phyloP scores from a whole-genome alignment of 1,140 invertebrate species.

The Apis mellifera region Amel_HAv3.1 CM009937.2:106001-106500 shows the following conservation, averaged over 20 bases:
- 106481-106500: slow-evolving; percentile 68
- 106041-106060: background rate
- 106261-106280: slow-evolving; percentile 54
- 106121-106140: slow-evolving; percentile 75
- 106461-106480: slow-evolving; percentile 72
- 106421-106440: slow-evolving; percentile 46
- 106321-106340: slow-evolving; percentile 57
- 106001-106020: slow-evolving; percentile 10
- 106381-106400: slow-evolving; percentile 27
- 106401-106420: slow-evolving; percentile 27
- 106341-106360: slow-evolving; percentile 20
- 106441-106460: slow-evolving; percentile 60
- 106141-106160: slow-evolving; percentile 80
- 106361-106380: background rate
- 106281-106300: slow-evolving; percentile 49
- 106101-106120: slow-evolving; percentile 8
- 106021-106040: slow-evolving; percentile 11
- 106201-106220: slow-evolving; percentile 58
- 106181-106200: slow-evolving; percentile 79
- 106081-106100: background rate
- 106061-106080: background rate
- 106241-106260: slow-evolving; percentile 50
- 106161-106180: slow-evolving; percentile 80
- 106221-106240: slow-evolving; percentile 52
- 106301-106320: slow-evolving; percentile 57